Evolutionary conservation across 2,113 vertebrate genomes (phyloP), one percentile per base, ranked within the genome.

Genomic region (Martes martes): DNA sequence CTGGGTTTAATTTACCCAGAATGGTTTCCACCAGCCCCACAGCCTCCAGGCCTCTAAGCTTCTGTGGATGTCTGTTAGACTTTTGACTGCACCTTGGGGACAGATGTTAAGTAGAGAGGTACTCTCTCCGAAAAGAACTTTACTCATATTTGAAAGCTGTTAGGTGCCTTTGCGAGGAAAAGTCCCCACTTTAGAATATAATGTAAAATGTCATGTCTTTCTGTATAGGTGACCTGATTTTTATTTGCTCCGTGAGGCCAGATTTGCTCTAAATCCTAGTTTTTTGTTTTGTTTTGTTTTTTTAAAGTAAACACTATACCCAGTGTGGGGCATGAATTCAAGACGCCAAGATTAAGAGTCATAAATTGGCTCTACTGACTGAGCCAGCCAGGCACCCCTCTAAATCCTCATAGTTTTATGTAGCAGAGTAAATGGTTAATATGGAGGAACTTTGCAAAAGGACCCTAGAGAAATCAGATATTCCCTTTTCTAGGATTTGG

Each of bases 401-500:
- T 69, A 69, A 69, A 69, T 69, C 18, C 33, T 69, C 67, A 69
- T n/a, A 59, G 28, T 82, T 98, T 94, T 67, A 67, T 83, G 45
- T 94, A 93, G 15, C 50, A 93, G 28, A 4, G 24, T 91, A 95
- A 86, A 81, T 92, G 97, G 28, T 45, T 89, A 65, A 67, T 52
- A 50, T 28, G 67, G 91, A 94, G 28, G 63, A 90, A 80, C 80
- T 92, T 96, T 76, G 55, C 82, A 79, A 90, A 92, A 96, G 55
- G 39, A 91, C n/a, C 57, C 39, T 74, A 79, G 95, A 92, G 85
- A 97, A 91, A 79, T 92, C 28, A 80, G 16, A 90, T 93, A 89
- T 79, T 71, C 14, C 28, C 15, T 95, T 96, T 85, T 89, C 69
- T 89, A 55, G 65, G 63, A 93, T 78, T 96, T 95, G 55, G 33